Base-by-base conservation (phyloP, 2,797 vertebrate genomes). In the Lagodon rhomboides region DNA sequence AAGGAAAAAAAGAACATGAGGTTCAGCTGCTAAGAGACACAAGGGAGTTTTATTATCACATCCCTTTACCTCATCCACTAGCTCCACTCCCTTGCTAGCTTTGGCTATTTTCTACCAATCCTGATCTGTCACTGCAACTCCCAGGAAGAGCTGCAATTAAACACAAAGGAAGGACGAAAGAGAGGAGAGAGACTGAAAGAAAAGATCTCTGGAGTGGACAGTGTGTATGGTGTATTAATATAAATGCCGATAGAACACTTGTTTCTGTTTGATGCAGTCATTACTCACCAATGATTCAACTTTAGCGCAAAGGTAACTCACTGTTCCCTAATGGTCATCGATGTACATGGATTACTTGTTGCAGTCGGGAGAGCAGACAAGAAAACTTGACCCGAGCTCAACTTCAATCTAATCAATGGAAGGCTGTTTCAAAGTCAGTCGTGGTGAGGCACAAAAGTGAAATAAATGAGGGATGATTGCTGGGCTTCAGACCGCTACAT, bases 121-220 rank as follows among this genome's bases (percentile, higher is more conserved):
- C 22, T 79, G 75, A 79, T 68, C 72, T 63, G 68, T 76, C 75
- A 72, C 23, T 63, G 20, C 55, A 64, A 16, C 38, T 69, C 13
- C 18, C 47, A 51, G 58, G 34, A 77, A 30, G 13, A 54, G 53
- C 68, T 64, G 41, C 77, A 83, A 66, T 77, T 64, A 77, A 80
- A 75, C 69, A 58, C 62, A 72, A 23, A 41, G 43, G 17, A 6
- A 67, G 44, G 8, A n/a, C 46, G 30, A 38, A 15, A 43, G 22
- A 59, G 20, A 61, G 38, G 30, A 54, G 11, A 43, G 17, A 34
- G 17, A 56, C 5, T 12, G 34, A 34, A 68, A 69, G 54, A 77
- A 68, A 43, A 53, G 30, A 47, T 41, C 58, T 71, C 22, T 50
- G 12, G 18, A 53, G 10, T 6, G 13, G 12, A 49, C 3, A 27